Percentiles rank a stretch among this genome's conserved stretches.
Evolutionary conservation across 64 coral and sea anemone species (phyloP).

Genomic region (Cladopsammia gracilis): DNA sequence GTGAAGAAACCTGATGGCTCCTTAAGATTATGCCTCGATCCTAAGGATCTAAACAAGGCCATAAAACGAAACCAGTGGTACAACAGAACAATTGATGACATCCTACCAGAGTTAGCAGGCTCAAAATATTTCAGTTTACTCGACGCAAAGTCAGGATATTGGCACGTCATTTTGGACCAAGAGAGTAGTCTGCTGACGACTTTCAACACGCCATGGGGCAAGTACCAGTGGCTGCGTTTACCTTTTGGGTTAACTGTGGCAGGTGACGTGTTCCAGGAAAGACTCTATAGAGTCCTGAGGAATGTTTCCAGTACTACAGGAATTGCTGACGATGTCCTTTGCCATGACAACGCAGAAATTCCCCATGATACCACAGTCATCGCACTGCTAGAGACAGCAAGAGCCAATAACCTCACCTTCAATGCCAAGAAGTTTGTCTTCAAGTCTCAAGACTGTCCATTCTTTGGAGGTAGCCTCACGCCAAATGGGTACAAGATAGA

Average conservation of each 20-base stretch:
- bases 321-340: slow-evolving; percentile 11
- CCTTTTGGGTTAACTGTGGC: background rate
- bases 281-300: slow-evolving; percentile 13
- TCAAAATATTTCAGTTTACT: slow-evolving; percentile 6
- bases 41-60: slow-evolving; percentile 31
- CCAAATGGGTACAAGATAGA: slow-evolving; percentile 36
- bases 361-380: slow-evolving; percentile 51
- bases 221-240: slow-evolving; percentile 13
- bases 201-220: slow-evolving; percentile 4
- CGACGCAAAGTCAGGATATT: background rate
- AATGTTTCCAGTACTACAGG: background rate
- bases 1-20: slow-evolving; percentile 33
- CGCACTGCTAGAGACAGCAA: slow-evolving; percentile 27
- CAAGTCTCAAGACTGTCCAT: slow-evolving; percentile 35
- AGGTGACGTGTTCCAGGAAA: slow-evolving; percentile 31
- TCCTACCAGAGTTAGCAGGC: background rate
- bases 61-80: slow-evolving; percentile 22
- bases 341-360: slow-evolving; percentile 24
- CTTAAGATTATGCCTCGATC: slow-evolving; percentile 18
- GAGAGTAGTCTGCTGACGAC: slow-evolving; percentile 13
- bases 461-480: slow-evolving; percentile 57
- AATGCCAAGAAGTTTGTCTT: slow-evolving; percentile 54
- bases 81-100: slow-evolving; percentile 6
- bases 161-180: background rate
- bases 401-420: slow-evolving; percentile 48